These are phyloP conservation scores for Parascotia fuliginaria DNA, from an alignment of 2,888 invertebrate genomes.

Conservation along the genomic window DNA sequence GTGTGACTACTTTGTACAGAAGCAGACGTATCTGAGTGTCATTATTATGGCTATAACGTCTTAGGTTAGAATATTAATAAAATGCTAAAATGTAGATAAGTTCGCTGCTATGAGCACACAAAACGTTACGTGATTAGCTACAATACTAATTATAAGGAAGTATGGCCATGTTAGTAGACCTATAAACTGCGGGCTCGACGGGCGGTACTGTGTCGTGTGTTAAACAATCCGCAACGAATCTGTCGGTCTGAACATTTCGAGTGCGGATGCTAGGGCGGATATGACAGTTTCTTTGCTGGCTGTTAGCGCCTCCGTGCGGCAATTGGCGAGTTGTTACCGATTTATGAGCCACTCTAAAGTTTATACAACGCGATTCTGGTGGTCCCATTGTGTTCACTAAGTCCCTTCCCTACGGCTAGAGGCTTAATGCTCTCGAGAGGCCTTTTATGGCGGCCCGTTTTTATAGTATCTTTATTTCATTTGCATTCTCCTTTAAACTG, in stretches of 20 bases:
- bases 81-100: no score
- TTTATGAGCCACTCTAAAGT: constrained; percentile 81
- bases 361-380: constrained; percentile 79
- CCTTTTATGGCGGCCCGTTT: constrained; percentile 71
- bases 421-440: constrained; percentile 66
- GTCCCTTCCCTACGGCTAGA: constrained; percentile 59
- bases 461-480: constrained; percentile 74
- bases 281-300: constrained; percentile 69
- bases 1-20: constrained; percentile 28
- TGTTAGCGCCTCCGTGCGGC: constrained; percentile 83
- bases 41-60: background rate
- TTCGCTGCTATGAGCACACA: no score
- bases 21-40: background rate
- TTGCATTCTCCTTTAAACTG: constrained; percentile 65
- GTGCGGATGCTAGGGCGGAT: constrained; percentile 83
- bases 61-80: background rate
- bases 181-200: no score
- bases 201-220: background rate
- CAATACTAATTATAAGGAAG: no score
- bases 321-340: constrained; percentile 83
- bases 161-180: no score
- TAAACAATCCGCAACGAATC: constrained; percentile 42
- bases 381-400: constrained; percentile 81
- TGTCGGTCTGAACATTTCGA: constrained; percentile 64
- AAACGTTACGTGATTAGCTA: no score